Conservation (phyloP, 1,140 invertebrate genomes). For the Eumaeus atala region DNA sequence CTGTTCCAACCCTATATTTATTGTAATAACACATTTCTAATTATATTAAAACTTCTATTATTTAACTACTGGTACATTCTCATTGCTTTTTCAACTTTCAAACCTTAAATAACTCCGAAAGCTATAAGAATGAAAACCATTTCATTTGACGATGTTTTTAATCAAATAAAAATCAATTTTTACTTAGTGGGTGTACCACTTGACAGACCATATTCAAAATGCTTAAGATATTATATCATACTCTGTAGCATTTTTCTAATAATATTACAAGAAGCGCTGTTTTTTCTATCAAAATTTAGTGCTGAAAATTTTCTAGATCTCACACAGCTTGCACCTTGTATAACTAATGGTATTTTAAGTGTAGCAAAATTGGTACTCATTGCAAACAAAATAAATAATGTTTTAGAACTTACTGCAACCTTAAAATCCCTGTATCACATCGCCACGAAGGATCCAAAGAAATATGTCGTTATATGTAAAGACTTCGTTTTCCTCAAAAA, state of each 20-base stretch:
- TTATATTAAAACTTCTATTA: too few relatives aligned
- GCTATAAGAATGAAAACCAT: conserved; percentile 32
- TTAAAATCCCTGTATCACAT: conserved; percentile 29
- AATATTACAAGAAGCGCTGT: conserved; percentile 27
- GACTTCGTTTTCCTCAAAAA: conserved; percentile 34
- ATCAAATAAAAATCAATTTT: conserved; percentile 41
- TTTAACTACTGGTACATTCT: too few relatives aligned
- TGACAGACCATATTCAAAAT: conserved; percentile 16
- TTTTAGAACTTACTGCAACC: conserved; percentile 31
- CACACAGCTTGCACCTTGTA: conserved; percentile 43
- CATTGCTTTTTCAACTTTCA: too few relatives aligned
- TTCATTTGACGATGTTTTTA: conserved; percentile 35
- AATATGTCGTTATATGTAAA: conserved; percentile 25
- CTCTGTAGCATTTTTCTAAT: conserved; percentile 23
- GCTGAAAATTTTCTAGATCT: conserved; percentile 41
- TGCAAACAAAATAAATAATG: conserved; percentile 29
- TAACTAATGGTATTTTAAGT: conserved; percentile 35
- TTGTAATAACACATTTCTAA: too few relatives aligned
- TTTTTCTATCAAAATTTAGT: conserved; percentile 37
- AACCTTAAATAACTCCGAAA: too few relatives aligned
- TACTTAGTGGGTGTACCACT: conserved; percentile 35
- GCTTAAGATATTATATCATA: conserved; percentile 29
- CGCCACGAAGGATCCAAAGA: conserved; percentile 24
- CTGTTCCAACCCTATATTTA: too few relatives aligned
- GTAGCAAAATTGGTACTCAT: conserved; percentile 39